A percentile compares a stretch with the other conserved stretches of the same genome.
Conservation (phyloP, 1,140 invertebrate genomes). For the Bombus difficillimus region DNA sequence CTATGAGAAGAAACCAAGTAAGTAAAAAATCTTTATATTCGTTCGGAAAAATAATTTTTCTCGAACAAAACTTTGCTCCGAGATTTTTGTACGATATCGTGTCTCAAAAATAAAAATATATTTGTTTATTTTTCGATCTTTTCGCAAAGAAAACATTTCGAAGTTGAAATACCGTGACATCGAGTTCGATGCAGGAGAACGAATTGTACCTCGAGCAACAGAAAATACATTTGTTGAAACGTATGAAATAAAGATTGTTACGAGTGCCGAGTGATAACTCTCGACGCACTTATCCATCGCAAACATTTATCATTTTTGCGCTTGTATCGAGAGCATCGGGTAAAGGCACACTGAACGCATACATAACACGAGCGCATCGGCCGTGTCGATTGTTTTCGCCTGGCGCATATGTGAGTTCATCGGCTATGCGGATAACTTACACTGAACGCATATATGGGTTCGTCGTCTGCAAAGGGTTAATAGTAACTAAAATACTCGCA, state of each 20-base stretch:
- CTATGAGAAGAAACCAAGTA: background rate
- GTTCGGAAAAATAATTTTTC: background rate
- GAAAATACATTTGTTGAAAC: background rate
- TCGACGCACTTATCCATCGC: background rate
- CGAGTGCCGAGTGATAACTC: background rate
- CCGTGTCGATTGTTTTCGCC: constrained; percentile 4
- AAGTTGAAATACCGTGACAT: background rate
- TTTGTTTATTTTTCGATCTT: background rate
- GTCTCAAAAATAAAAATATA: background rate
- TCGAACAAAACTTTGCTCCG: background rate
- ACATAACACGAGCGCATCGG: background rate
- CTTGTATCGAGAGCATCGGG: background rate
- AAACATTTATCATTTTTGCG: background rate
- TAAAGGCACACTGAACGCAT: background rate
- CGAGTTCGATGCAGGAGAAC: background rate
- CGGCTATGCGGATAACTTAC: constrained; percentile 4
- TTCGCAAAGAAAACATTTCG: background rate
- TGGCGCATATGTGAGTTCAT: background rate
- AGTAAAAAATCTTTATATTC: background rate
- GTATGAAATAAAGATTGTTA: background rate
- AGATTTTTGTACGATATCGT: background rate
- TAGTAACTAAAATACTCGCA: constrained; percentile 9
- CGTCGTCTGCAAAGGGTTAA: constrained; percentile 9
- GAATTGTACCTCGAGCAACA: background rate
- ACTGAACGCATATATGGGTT: constrained; percentile 9